Evolutionary conservation across 1,140 invertebrate species (phyloP).

Genomic region (Ceratosolen fusciceps): DNA sequence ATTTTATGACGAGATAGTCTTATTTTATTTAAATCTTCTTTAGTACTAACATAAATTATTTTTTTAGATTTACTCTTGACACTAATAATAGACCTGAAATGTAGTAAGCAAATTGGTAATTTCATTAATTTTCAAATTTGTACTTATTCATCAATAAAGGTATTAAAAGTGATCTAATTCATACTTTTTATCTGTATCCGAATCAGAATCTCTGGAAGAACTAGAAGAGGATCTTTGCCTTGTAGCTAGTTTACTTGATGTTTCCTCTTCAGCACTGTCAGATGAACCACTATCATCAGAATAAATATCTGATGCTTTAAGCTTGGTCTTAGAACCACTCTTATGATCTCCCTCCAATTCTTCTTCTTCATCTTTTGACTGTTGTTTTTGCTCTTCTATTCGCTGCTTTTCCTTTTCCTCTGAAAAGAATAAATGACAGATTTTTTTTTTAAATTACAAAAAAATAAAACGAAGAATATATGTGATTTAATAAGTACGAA

Average conservation of each 20-base stretch:
- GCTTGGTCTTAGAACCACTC: slow-evolving; percentile 75
- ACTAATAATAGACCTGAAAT: slow-evolving; percentile 69
- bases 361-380: slow-evolving; percentile 74
- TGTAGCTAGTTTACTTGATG: slow-evolving; percentile 65
- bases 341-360: slow-evolving; percentile 73
- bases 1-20: slow-evolving; percentile 92
- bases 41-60: slow-evolving; percentile 78
- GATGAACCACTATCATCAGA: slow-evolving; percentile 89
- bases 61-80: slow-evolving; percentile 71
- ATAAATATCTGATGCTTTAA: slow-evolving; percentile 95
- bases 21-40: slow-evolving; percentile 90
- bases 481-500: not conserved
- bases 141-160: not conserved
- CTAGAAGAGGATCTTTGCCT: slow-evolving; percentile 72
- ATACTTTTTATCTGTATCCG: slow-evolving; percentile 73
- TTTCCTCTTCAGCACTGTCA: slow-evolving; percentile 79
- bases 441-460: not conserved
- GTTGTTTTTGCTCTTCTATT: slow-evolving; percentile 72
- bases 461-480: not conserved
- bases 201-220: slow-evolving; percentile 72
- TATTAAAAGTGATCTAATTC: slow-evolving; percentile 38
- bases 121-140: not conserved
- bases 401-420: slow-evolving; percentile 76
- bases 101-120: slow-evolving; percentile 34
- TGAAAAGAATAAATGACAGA: slow-evolving; percentile 47